Evolutionary conservation across 2,797 vertebrate species (phyloP).

Genomic region (Netta rufina): DNA sequence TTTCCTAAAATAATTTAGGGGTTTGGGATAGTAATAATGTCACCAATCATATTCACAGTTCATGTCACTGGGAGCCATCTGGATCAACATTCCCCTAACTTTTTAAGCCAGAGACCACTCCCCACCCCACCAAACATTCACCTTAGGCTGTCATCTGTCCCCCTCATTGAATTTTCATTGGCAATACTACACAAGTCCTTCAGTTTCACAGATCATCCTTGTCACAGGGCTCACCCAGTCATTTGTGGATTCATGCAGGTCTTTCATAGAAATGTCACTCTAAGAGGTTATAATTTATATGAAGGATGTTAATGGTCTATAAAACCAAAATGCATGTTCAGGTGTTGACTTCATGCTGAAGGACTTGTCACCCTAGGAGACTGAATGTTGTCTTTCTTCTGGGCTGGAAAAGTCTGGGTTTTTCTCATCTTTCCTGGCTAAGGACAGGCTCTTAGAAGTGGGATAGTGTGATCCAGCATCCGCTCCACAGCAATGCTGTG

Average conservation of each 20-base stretch:
- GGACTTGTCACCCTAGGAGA: neutral
- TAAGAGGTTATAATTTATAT: neutral
- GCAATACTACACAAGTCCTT: neutral
- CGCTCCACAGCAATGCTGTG: neutral
- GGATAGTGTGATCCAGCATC: neutral
- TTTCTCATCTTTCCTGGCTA: neutral
- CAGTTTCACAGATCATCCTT: neutral
- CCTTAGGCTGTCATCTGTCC: neutral
- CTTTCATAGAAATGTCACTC: neutral
- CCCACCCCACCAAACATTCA: neutral
- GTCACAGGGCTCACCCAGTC: neutral
- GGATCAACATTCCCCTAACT: neutral
- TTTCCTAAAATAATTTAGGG: neutral
- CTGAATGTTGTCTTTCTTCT: neutral
- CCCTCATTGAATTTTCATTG: neutral
- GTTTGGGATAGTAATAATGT: neutral
- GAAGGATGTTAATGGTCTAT: neutral
- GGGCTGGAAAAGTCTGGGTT: neutral
- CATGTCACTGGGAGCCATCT: neutral
- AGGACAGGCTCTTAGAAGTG: neutral
- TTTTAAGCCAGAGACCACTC: neutral
- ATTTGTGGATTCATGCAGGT: rapidly evolving
- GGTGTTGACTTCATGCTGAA: neutral
- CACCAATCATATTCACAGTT: neutral
- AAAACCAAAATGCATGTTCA: neutral